Conservation (phyloP, 2,797 vertebrate species). For the Chelidonichthys spinosus region DNA sequence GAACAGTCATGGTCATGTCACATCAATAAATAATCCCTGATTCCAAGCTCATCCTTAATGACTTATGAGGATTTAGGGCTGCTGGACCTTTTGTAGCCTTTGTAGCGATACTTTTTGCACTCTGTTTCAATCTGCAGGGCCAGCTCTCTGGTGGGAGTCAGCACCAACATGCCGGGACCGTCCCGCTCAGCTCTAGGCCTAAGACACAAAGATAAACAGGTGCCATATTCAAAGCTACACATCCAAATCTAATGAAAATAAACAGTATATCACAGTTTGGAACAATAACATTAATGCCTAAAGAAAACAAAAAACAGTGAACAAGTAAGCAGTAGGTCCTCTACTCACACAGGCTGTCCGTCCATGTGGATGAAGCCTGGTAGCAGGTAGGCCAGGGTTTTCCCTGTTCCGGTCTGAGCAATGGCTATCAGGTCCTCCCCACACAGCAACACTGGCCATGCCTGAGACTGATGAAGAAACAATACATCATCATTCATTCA, state of each 20-base stretch:
- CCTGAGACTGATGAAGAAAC: slow-evolving; percentile 87
- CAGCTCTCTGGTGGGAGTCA: slow-evolving; percentile 95
- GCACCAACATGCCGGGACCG: slow-evolving; percentile 95
- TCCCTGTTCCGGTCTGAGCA: slow-evolving; percentile 97
- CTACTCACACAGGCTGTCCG: slow-evolving; percentile 90
- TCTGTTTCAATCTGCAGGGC: slow-evolving; percentile 95
- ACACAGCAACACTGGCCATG: slow-evolving; percentile 93
- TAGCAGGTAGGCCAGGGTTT: slow-evolving; percentile 94
- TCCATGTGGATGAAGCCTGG: slow-evolving; percentile 98
- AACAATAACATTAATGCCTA: accelerated
- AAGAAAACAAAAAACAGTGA: no score
- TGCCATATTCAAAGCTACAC: neutral
- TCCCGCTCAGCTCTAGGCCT: slow-evolving; percentile 83
- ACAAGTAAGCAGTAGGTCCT: neutral
- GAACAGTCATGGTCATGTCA: neutral
- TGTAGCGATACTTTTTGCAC: slow-evolving; percentile 93
- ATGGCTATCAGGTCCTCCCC: slow-evolving; percentile 96
- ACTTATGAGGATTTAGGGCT: neutral
- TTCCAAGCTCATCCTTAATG: neutral
- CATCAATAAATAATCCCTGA: neutral
- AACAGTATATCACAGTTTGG: neutral
- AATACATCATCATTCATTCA: neutral
- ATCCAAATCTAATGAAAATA: neutral
- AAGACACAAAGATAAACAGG: neutral
- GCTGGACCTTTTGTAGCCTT: slow-evolving; percentile 91